These are phyloP conservation scores for Sylvicapra grimmia DNA, from an alignment of 2,113 vertebrate species.

Conservation along the genomic window DNA sequence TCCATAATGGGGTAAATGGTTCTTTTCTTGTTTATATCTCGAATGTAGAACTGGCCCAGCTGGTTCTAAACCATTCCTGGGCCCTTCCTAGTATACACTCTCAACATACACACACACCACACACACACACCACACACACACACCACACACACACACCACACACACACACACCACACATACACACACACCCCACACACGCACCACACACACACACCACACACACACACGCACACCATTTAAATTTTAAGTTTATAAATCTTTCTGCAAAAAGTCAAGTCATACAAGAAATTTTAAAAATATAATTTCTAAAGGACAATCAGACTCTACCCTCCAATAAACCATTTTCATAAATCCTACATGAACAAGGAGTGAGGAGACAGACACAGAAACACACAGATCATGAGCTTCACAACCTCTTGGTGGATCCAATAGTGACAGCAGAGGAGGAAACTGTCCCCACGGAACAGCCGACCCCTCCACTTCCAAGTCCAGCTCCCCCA, in stretches of 20 bases:
- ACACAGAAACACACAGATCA: not conserved
- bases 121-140: too few relatives aligned
- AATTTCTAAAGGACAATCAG: not conserved
- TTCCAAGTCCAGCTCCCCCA: not conserved
- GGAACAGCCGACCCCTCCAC: not conserved
- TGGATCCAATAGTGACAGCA: not conserved
- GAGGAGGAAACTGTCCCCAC: not conserved
- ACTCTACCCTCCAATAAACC: not conserved
- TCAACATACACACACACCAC: not conserved
- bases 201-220: too few relatives aligned
- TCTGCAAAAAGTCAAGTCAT: not conserved
- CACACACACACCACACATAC: too few relatives aligned
- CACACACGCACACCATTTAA: not conserved
- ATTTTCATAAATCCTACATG: not conserved
- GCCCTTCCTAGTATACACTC: not conserved
- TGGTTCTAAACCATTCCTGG: not conserved
- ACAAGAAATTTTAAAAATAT: not conserved
- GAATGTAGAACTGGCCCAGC: not conserved
- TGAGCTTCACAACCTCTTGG: not conserved
- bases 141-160: not conserved
- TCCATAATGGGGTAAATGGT: not conserved
- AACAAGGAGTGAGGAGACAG: not conserved
- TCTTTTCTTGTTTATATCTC: not conserved
- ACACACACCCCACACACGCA: too few relatives aligned
- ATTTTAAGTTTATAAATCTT: not conserved